Evolutionary conservation across 1,140 invertebrate species (phyloP).

Genomic region (Eciton burchellii): DNA sequence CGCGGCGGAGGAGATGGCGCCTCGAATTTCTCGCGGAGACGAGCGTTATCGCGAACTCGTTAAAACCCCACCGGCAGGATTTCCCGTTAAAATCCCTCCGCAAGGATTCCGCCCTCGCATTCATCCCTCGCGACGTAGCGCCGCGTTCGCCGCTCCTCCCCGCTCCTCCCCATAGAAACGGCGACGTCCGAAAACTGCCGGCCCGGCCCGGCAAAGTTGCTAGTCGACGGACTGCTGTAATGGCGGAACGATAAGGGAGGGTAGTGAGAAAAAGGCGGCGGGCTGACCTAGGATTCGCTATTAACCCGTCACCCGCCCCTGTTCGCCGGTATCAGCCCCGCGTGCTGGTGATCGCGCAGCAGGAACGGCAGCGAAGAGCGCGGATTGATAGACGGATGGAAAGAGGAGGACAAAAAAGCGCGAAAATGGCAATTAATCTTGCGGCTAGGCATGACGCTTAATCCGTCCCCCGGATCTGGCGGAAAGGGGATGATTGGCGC

Average conservation of each 20-base stretch:
- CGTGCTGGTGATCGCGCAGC: slow-evolving; percentile 33
- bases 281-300: slow-evolving; percentile 65
- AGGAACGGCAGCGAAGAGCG: slow-evolving; percentile 38
- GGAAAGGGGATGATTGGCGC: not conserved
- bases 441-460: slow-evolving; percentile 24
- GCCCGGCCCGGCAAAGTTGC: slow-evolving; percentile 69
- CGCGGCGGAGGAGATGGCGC: not conserved
- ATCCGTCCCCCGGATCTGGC: not conserved
- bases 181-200: slow-evolving; percentile 58
- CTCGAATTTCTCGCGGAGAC: slow-evolving; percentile 46
- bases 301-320: slow-evolving; percentile 65
- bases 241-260: slow-evolving; percentile 77
- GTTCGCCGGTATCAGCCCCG: slow-evolving; percentile 14
- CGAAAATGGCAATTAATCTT: slow-evolving; percentile 55
- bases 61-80: slow-evolving; percentile 68
- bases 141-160: not conserved
- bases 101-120: slow-evolving; percentile 62
- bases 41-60: slow-evolving; percentile 71
- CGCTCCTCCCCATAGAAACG: slow-evolving; percentile 21
- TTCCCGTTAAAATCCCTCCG: slow-evolving; percentile 37
- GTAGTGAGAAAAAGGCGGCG: slow-evolving; percentile 53
- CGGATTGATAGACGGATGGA: no score
- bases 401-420: slow-evolving; percentile 43
- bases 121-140: slow-evolving; percentile 41
- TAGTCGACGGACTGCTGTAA: slow-evolving; percentile 76